Evolutionary conservation across 2,797 vertebrate species (phyloP).

Genomic region (Phataginus tetradactyla): DNA sequence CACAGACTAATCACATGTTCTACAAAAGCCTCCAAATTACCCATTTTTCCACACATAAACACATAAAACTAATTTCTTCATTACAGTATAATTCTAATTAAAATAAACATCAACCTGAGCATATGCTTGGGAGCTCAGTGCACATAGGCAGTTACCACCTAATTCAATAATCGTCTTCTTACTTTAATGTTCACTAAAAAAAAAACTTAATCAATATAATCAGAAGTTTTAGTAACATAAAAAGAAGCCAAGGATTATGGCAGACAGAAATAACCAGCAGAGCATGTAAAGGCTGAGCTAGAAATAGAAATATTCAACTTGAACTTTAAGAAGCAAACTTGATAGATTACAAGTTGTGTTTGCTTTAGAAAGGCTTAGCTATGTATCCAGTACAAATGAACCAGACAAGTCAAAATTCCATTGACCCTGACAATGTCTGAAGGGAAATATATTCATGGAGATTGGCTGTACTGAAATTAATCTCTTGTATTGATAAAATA

Average conservation of each 20-base stretch:
- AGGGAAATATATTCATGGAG: constrained; percentile 14
- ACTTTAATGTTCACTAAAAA: neutral
- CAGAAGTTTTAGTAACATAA: neutral
- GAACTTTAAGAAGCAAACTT: constrained; percentile 59
- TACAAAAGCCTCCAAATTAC: neutral
- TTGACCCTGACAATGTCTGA: constrained; percentile 17
- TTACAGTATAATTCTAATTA: neutral
- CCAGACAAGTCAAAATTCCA: neutral
- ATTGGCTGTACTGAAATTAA: constrained; percentile 41
- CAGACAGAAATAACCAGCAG: neutral
- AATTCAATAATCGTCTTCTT: neutral
- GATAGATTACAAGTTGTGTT: constrained; percentile 37
- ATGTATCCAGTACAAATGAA: neutral
- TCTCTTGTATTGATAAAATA: constrained; percentile 58
- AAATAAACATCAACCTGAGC: neutral
- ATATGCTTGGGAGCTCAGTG: neutral
- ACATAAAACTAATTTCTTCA: neutral
- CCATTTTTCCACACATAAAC: neutral
- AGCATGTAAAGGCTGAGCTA: neutral
- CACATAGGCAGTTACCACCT: neutral
- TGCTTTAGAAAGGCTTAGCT: constrained; percentile 5
- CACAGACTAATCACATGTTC: neutral
- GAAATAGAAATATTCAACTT: constrained; percentile 63
- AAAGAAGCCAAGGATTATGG: neutral
- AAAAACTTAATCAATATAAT: neutral